Evolutionary conservation across 2,113 vertebrate genomes (phyloP), one percentile per base, ranked within the genome.

Genomic region (Nothocercus nigrocapillus): DNA sequence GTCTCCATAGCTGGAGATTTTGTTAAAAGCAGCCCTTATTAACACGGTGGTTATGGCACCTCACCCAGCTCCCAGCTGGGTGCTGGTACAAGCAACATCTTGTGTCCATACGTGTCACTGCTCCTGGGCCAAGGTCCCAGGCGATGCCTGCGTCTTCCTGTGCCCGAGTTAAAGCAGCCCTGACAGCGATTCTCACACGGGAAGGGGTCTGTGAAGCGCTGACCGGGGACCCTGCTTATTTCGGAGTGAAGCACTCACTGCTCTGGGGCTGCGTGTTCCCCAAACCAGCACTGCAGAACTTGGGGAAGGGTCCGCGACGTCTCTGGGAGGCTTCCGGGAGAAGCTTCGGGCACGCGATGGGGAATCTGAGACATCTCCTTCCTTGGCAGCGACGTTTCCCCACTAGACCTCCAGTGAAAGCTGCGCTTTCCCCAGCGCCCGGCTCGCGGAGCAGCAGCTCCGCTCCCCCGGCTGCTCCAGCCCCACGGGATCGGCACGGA

Each of bases 161-260:
- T 47, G 73, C 36, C 36, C 36, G 36, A 36, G 36, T 36, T 36
- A 36, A 36, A 36, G 72, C 40, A 62, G 62, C 45, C 59, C 45
- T 3, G 13, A 74, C 49, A 73, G 22, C 18, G 67, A 51, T 83
- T 40, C 36, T 70, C 53, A 25, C 9, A 14, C 1, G 36, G 47
- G 36, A 32, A 76, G 38, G 5, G 38, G 19, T 9, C 49, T 77
- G 63, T 21, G 28, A 38, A 42, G 5, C 59, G 80, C 44, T 4
- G 3, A 13, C 36, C 3, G 27, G 13, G 51, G 51, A n/a, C 7
- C 1, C 0, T 0, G 3, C 28, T 38, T 34, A 47, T 11, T 20
- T 13, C 24, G 12, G 69, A 1, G 1, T 47, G 36, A 61, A 90
- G 11, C 13, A 2, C 30, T 36, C 27, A 45, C 67, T 30, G 14